Evolutionary conservation across 2,113 vertebrate species (phyloP), one percentile per base, ranked within the genome.

Genomic region (Campylomormyrus tamandua): DNA sequence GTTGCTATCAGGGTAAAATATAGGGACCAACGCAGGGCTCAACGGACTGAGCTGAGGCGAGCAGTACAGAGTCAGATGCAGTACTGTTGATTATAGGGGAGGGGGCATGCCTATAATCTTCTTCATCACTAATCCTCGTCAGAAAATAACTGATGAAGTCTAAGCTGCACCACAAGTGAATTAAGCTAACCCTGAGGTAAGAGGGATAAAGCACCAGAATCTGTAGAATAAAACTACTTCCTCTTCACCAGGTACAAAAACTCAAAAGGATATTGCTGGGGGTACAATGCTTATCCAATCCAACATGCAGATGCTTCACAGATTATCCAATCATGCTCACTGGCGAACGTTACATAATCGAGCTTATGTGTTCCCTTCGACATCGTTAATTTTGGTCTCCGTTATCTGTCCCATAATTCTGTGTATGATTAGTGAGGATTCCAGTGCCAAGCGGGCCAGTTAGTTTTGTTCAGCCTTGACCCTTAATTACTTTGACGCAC

Each of bases 131-230:
- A 90, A 90, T 39, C 90, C 56, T 24, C 17, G 3, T 35, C 24
- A 84, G 62, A 83, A 84, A 77, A 83, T 52, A 50, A 90, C 46
- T 46, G 48, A 9, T 27, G 48, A 87, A 48, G 10, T 87, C 45
- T 48, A 48, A 84, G 6, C 52, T 83, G n/a, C 5, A 7, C 21
- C 62, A 66, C 27, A 49, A 50, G 9, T 24, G n/a, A 31, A 97
- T 88, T 98, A 92, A 99, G 93, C 93, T 99, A 98, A 70, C 93
- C 97, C 0, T 96, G 96, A 56, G 27, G 35, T 24, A 45, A 19
- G 62, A 70, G 62, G 27, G 62, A 31, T 70, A 70, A 5, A 27
- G 62, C 10, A 70, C n/a, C 27, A 70, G 27, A 70, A 70, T 31
- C 62, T 10, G 58, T n/a, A 10, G n/a, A 66, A n/a, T 27, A 66